phyloP scores from a whole-genome alignment of 2,888 invertebrate species.

The Trimorus sp. region DNA sequence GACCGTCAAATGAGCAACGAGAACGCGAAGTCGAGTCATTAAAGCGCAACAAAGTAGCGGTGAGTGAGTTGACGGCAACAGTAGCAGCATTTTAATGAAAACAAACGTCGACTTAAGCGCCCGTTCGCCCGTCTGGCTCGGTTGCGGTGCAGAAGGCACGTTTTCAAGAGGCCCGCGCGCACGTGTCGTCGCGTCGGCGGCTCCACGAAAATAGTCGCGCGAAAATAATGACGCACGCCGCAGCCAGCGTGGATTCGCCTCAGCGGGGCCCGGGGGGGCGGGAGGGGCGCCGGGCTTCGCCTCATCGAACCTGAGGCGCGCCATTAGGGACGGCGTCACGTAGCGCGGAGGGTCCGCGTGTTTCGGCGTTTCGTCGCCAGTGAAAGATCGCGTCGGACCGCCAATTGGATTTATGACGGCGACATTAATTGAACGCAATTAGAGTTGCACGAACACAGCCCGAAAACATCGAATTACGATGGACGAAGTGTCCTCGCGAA shows the following conservation, averaged over 20 bases:
- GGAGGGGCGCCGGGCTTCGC: conserved; percentile 2
- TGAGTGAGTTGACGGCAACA: conserved; percentile 64
- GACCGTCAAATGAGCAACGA: background rate
- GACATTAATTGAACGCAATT: conserved; percentile 63
- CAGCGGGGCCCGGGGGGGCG: background rate
- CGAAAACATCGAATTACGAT: conserved; percentile 51
- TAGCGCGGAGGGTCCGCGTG: conserved; percentile 62
- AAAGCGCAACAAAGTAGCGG: conserved; percentile 51
- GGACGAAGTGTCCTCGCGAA: conserved; percentile 26
- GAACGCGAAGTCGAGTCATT: conserved; percentile 43
- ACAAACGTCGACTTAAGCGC: conserved; percentile 72
- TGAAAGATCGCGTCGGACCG: conserved; percentile 68
- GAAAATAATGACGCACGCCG: conserved; percentile 76
- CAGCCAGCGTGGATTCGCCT: conserved; percentile 6
- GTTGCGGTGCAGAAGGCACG: conserved; percentile 68
- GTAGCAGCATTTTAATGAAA: conserved; percentile 73
- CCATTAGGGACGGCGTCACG: conserved; percentile 71
- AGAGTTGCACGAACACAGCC: conserved; percentile 58
- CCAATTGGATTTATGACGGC: conserved; percentile 63
- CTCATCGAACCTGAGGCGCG: conserved; percentile 62
- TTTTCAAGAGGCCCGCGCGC: conserved; percentile 66
- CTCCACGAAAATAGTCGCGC: conserved; percentile 77
- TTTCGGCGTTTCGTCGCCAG: conserved; percentile 52
- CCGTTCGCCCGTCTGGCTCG: conserved; percentile 49
- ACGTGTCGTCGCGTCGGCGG: conserved; percentile 71